Evolutionary conservation across 1,140 invertebrate species (phyloP).

Genomic region (Microplitis mediator): DNA sequence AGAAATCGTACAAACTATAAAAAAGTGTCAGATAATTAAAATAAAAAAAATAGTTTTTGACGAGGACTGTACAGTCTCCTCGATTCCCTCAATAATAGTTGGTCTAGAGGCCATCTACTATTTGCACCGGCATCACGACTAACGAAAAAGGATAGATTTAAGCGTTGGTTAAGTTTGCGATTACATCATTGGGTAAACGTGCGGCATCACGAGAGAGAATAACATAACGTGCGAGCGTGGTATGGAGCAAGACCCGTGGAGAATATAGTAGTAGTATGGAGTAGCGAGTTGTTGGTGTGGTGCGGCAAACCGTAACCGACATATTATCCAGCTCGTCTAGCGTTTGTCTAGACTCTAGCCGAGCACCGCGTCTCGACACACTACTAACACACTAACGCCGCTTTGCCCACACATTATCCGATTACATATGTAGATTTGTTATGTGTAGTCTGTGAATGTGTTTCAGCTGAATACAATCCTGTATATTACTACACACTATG

Average conservation of each 20-base stretch:
- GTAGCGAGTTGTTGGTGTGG: not conserved
- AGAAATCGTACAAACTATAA: too few species aligned
- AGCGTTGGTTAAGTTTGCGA: not conserved
- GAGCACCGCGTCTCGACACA: constrained; percentile 37
- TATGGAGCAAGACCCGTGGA: too few species aligned
- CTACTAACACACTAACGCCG: constrained; percentile 15
- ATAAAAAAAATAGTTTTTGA: too few species aligned
- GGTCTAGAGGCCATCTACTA: not conserved
- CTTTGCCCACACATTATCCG: constrained; percentile 12
- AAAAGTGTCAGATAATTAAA: too few species aligned
- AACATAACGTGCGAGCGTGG: too few species aligned
- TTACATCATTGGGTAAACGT: not conserved
- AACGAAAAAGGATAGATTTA: not conserved
- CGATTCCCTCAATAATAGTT: not conserved
- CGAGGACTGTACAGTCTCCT: too few species aligned
- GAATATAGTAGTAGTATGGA: too few species aligned
- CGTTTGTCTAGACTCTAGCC: constrained; percentile 52
- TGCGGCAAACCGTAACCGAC: constrained; percentile 38
- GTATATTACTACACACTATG: too few species aligned
- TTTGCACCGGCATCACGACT: constrained; percentile 5
- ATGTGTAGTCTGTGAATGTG: too few species aligned
- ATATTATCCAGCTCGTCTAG: constrained; percentile 54
- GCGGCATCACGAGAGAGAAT: too few species aligned
- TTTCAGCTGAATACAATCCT: too few species aligned
- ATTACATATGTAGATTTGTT: too few species aligned